A percentile compares a stretch with the other conserved stretches of the same genome.
Conservation (phyloP, 2,113 vertebrate species). For the Leucosticte australis region DNA sequence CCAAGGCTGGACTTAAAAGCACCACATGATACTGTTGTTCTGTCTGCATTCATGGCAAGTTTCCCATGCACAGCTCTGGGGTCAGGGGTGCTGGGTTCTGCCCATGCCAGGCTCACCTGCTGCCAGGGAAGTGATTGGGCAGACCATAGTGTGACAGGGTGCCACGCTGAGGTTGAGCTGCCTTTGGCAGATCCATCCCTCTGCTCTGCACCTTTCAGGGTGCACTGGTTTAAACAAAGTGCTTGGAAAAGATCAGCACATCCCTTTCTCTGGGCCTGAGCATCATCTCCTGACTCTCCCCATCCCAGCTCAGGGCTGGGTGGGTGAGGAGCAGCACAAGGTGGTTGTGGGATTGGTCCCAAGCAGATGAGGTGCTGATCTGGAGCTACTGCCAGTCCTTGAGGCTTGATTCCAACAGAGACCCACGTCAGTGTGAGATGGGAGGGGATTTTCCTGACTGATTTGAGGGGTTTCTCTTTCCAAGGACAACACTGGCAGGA, state of each 20-base stretch:
- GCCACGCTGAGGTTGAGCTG: rapidly evolving
- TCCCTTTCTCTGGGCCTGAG: background rate
- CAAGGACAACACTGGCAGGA: background rate
- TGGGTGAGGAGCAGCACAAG: background rate
- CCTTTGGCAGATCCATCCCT: background rate
- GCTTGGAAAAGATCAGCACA: background rate
- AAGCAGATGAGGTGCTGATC: background rate
- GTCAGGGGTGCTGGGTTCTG: background rate
- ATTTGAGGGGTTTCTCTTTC: background rate
- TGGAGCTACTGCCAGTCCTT: background rate
- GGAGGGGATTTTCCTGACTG: background rate
- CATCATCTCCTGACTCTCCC: background rate
- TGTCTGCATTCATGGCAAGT: background rate
- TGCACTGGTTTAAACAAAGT: background rate
- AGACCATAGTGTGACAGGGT: background rate
- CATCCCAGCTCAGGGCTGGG: background rate
- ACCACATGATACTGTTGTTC: background rate
- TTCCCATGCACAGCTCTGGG: background rate
- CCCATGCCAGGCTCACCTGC: rapidly evolving
- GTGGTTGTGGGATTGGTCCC: background rate
- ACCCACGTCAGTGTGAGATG: background rate
- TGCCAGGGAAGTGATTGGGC: background rate
- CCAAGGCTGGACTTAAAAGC: background rate
- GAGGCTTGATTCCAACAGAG: background rate
- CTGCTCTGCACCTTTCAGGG: background rate